Percentiles rank a stretch among this genome's conserved stretches.
phyloP scores from a whole-genome alignment of 2,113 vertebrate genomes.

The Cynopterus brachyotis region DNA sequence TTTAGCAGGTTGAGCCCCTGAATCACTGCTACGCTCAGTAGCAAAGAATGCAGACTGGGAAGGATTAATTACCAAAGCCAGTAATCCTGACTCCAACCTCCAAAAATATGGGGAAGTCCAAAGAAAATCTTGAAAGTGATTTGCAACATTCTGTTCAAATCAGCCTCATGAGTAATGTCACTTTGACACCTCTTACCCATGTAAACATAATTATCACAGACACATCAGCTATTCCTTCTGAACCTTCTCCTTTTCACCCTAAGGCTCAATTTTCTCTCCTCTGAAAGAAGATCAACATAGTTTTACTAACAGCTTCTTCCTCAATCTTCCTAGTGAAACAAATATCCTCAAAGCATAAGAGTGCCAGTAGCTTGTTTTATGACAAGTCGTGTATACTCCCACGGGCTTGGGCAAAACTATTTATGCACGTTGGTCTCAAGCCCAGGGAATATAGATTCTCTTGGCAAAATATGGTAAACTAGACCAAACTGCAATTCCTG shows the following conservation, averaged over 20 bases:
- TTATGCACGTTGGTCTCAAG: constrained; percentile 63
- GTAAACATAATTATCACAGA: constrained; percentile 71
- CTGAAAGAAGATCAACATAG: constrained; percentile 49
- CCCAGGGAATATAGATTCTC: constrained; percentile 61
- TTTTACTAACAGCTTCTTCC: constrained; percentile 53
- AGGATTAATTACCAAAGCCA: constrained; percentile 83
- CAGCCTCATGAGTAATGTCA: constrained; percentile 75
- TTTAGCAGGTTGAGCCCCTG: constrained; percentile 76
- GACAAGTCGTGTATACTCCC: not conserved
- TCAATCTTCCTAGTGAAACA: constrained; percentile 46
- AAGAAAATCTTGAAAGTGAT: constrained; percentile 80
- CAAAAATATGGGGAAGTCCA: constrained; percentile 76
- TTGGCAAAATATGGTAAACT: constrained; percentile 50
- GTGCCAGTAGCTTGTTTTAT: constrained; percentile 46
- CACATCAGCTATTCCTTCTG: constrained; percentile 63
- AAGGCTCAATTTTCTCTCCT: constrained; percentile 47
- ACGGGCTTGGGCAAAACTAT: constrained; percentile 24
- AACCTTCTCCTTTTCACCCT: constrained; percentile 65
- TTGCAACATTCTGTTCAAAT: constrained; percentile 68
- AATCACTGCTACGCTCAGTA: constrained; percentile 73
- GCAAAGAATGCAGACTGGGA: constrained; percentile 81
- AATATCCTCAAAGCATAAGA: not conserved
- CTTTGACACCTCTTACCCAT: constrained; percentile 75
- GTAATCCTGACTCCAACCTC: constrained; percentile 79
- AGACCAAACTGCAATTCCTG: constrained; percentile 66